phyloP scores from a whole-genome alignment of 2,797 vertebrate genomes.

The Anabacerthia variegaticeps region DNA sequence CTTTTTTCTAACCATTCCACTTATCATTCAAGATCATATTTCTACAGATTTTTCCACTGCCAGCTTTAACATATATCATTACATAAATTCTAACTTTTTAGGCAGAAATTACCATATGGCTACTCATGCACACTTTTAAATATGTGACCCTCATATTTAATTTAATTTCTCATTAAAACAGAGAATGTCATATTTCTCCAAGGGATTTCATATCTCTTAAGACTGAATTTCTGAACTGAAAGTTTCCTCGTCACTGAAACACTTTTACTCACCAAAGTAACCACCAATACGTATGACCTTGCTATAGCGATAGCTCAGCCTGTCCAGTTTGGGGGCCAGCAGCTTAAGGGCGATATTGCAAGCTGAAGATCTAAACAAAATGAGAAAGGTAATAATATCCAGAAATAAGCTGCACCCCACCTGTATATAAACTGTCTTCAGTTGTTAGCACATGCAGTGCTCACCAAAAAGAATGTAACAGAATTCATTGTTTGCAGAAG shows the following conservation, averaged over 20 bases:
- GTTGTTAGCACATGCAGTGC: neutral
- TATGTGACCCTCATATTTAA: neutral
- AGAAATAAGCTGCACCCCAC: neutral
- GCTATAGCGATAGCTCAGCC: conserved; percentile 78
- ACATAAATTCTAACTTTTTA: neutral
- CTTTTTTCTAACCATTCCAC: neutral
- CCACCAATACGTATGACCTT: conserved; percentile 74
- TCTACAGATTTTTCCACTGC: neutral
- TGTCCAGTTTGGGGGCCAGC: conserved; percentile 77
- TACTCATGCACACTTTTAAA: neutral
- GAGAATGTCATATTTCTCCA: neutral
- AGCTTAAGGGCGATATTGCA: conserved; percentile 86
- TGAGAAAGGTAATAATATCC: neutral
- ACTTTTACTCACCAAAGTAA: conserved; percentile 79
- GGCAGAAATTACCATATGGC: neutral
- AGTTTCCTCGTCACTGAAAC: neutral
- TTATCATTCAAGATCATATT: neutral
- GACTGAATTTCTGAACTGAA: neutral
- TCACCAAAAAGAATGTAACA: neutral
- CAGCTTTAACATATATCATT: neutral
- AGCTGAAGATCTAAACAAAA: conserved; percentile 80
- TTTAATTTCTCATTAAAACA: neutral
- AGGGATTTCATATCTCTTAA: neutral
- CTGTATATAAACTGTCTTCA: neutral
- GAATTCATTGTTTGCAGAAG: neutral